Base-by-base conservation (phyloP, 2,113 vertebrate genomes). In the Steatornis caripensis region DNA sequence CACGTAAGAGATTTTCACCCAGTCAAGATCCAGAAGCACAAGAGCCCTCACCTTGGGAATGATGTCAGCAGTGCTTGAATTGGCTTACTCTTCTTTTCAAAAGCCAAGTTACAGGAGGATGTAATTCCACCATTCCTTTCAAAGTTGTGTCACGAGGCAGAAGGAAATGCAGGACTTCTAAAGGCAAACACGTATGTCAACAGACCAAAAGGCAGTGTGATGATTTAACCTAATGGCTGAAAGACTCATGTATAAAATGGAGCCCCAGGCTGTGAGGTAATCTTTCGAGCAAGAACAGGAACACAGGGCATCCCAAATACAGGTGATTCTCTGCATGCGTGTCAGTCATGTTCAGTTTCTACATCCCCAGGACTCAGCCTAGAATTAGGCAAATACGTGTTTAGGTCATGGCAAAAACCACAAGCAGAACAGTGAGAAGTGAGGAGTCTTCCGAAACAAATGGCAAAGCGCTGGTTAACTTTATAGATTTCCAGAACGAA, bases 241-340 rank as follows among this genome's bases (percentile, higher is more conserved):
- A 92, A 34, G 5, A 6, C 3, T 39, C 7, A 10, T 11, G 39
- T 53, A 0, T 10, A 41, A 8, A 6, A n/a, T 14, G 34, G 55
- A 83, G 15, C 22, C 24, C 15, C 36, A 53, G 20, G 26, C 15
- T 76, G 10, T 55, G 26, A 76, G 55, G 12, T 34, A 20, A 75
- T 26, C 3, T 29, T 51, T 46, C 16, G 11, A n/a, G n/a, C 15
- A 79, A 65, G 27, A 90, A 37, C 7, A n/a, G 32, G 20, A 53
- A 37, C 15, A 34, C 1, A 14, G 17, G 22, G 6, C 10, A n/a
- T 45, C 7, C 27, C 24, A 83, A 65, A 54, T 62, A 26, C 32
- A 58, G 26, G 5, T 23, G 48, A 14, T 68, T 55, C 15, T 68
- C 13, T 60, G 22, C 19, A 15, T 58, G 5, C 3, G 1, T 17